These are phyloP conservation scores for Glomeris maerens DNA, from an alignment of 1,140 invertebrate genomes.

Conservation along the genomic window DNA sequence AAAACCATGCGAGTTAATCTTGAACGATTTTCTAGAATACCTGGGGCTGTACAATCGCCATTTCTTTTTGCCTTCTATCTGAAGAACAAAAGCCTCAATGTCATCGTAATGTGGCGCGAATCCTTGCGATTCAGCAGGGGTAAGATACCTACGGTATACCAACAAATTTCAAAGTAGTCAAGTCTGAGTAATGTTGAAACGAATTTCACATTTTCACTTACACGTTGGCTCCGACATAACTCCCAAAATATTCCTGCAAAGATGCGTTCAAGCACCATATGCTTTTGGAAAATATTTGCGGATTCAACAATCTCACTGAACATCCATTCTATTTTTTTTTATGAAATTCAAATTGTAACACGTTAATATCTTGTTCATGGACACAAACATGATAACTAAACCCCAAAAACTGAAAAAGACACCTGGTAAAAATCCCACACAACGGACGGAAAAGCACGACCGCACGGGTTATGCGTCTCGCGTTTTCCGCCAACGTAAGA, in stretches of 20 bases:
- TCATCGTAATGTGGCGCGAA: constrained; percentile 98
- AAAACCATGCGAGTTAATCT: not conserved
- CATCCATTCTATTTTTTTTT: constrained; percentile 50
- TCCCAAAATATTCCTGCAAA: constrained; percentile 86
- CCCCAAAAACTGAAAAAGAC: not conserved
- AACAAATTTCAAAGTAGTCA: not conserved
- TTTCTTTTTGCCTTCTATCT: constrained; percentile 86
- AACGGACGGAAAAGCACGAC: constrained; percentile 50
- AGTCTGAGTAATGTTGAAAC: not conserved
- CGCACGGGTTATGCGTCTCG: constrained; percentile 74
- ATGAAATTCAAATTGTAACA: not conserved
- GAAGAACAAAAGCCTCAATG: constrained; percentile 94
- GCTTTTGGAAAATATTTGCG: constrained; percentile 63
- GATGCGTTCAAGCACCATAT: constrained; percentile 48
- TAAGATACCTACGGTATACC: constrained; percentile 50
- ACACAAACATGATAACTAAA: not conserved
- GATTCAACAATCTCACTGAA: constrained; percentile 82
- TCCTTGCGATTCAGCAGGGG: constrained; percentile 87
- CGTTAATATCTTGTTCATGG: not conserved
- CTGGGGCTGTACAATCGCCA: constrained; percentile 80
- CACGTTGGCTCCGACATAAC: constrained; percentile 84
- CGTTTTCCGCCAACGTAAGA: constrained; percentile 61
- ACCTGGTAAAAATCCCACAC: constrained; percentile 79
- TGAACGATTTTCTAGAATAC: no score
- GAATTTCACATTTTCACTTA: constrained; percentile 26